Conservation (phyloP, 2,113 vertebrate species). For the Microtus richardsoni region DNA sequence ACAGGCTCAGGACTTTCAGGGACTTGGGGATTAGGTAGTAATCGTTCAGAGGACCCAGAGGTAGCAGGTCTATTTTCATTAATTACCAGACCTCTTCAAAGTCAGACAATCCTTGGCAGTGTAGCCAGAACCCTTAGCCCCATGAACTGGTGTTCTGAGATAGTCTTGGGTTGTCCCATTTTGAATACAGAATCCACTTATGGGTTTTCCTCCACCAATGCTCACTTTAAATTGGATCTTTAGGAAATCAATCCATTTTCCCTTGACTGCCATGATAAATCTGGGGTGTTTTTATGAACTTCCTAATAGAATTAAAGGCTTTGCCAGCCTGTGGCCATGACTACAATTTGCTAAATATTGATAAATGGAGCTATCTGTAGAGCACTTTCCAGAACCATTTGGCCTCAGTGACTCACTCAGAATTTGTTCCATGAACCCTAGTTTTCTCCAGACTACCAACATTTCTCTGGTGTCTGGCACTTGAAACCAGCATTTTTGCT, state of each 20-base stretch:
- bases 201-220: neutral
- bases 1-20: neutral
- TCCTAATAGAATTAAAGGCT: conserved; percentile 18
- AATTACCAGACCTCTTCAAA: neutral
- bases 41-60: neutral
- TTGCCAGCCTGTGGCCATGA: neutral
- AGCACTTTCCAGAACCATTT: neutral
- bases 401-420: neutral
- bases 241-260: conserved; percentile 56
- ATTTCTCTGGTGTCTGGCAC: neutral
- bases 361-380: neutral
- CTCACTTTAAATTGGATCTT: conserved; percentile 46
- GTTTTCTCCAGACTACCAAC: neutral
- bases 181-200: conserved; percentile 42
- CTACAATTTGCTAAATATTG: neutral
- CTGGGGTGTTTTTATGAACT: neutral
- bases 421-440: neutral
- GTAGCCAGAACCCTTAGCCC: neutral
- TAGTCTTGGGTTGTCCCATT: neutral
- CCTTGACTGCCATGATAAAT: conserved; percentile 21
- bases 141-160: neutral
- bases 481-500: neutral
- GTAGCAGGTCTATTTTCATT: neutral
- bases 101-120: neutral
- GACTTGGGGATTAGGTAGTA: neutral